These are phyloP conservation scores for Euwallacea similis DNA, from an alignment of 1,140 invertebrate genomes.

Conservation along the genomic window DNA sequence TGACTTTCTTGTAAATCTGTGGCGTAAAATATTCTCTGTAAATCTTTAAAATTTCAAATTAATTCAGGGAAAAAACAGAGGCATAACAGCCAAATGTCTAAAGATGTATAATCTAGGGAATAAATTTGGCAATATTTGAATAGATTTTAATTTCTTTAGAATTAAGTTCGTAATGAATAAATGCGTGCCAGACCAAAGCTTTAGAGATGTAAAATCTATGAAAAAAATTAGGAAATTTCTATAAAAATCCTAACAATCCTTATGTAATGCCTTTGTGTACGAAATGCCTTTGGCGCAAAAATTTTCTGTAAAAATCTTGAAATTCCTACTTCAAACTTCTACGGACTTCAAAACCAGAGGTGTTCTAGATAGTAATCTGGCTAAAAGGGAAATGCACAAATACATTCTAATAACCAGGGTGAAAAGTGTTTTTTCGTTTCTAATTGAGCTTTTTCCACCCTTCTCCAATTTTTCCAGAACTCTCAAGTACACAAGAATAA, in stretches of 20 bases:
- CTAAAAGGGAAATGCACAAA: too few relatives aligned
- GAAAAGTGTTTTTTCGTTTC: slow-evolving; percentile 7
- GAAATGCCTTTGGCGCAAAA: neutral
- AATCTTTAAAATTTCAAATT: too few relatives aligned
- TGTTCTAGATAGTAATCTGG: neutral
- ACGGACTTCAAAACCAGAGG: neutral
- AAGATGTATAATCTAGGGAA: too few relatives aligned
- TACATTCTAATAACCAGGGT: neutral
- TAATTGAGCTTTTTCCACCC: neutral
- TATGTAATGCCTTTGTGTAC: too few relatives aligned
- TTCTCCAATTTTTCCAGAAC: slow-evolving; percentile 6
- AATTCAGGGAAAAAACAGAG: too few relatives aligned
- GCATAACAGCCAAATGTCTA: too few relatives aligned
- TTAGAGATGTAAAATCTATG: too few relatives aligned
- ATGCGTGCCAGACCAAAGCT: too few relatives aligned
- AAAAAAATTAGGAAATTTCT: too few relatives aligned
- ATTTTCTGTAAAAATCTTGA: neutral
- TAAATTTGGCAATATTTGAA: neutral
- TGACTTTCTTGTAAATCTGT: too few relatives aligned
- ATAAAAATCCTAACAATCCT: too few relatives aligned
- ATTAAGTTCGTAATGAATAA: neutral
- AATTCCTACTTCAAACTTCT: neutral
- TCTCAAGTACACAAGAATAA: neutral
- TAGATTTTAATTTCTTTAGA: neutral
- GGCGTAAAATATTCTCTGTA: too few relatives aligned